Evolutionary conservation across 23 tunicate genomes (phyloP).

Genomic region (Styela plicata): DNA sequence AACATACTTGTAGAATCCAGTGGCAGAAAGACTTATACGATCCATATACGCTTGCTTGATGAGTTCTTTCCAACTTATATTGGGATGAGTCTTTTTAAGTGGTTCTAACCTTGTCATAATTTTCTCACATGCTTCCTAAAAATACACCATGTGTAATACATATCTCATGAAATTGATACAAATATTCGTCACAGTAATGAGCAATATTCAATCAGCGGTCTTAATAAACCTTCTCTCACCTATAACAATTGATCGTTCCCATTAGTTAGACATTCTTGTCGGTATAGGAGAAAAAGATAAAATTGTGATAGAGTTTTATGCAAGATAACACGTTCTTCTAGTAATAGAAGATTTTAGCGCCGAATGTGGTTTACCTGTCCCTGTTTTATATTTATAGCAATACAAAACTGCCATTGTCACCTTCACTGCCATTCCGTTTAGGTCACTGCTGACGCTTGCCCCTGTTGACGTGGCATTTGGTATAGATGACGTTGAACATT

Average conservation of each 20-base stretch:
- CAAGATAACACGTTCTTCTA: too few relatives aligned
- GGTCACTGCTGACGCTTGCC: constrained; percentile 68
- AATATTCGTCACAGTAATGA: too few relatives aligned
- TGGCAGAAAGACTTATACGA: constrained; percentile 71
- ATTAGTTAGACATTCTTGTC: too few relatives aligned
- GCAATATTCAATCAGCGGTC: too few relatives aligned
- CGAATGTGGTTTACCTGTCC: too few relatives aligned
- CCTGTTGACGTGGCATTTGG: constrained; percentile 87
- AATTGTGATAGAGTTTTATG: too few relatives aligned
- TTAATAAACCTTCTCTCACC: too few relatives aligned
- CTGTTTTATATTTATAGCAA: too few relatives aligned
- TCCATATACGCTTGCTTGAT: constrained; percentile 55
- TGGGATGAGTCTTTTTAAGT: constrained; percentile 33
- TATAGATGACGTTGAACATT: constrained; percentile 75
- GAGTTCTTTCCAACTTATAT: constrained; percentile 45
- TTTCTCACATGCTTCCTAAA: constrained; percentile 67
- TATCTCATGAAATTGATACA: too few relatives aligned
- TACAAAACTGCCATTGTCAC: constrained; percentile 20
- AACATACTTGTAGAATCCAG: constrained; percentile 65
- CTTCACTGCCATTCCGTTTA: constrained; percentile 92
- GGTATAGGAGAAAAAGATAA: too few relatives aligned
- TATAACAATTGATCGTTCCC: too few relatives aligned
- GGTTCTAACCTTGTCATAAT: constrained; percentile 52
- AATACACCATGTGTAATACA: not conserved
- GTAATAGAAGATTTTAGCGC: too few relatives aligned